A percentile compares a stretch with the other conserved stretches of the same genome.
phyloP scores from a whole-genome alignment of 2,797 vertebrate genomes.

The Cichlasoma orientale region DNA sequence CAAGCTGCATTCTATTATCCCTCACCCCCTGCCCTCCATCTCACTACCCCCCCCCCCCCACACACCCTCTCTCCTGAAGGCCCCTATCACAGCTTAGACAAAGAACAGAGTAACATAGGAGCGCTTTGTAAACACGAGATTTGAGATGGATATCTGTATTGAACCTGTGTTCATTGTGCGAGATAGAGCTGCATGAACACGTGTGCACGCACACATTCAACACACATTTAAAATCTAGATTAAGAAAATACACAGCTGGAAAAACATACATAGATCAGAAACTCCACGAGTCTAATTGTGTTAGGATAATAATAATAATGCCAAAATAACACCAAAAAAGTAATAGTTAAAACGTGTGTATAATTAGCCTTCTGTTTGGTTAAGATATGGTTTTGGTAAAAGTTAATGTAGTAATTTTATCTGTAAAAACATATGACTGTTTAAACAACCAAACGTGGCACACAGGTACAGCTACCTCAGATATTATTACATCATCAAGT shows the following conservation, averaged over 20 bases:
- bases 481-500: too few species aligned
- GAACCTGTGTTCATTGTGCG: slow-evolving; percentile 35
- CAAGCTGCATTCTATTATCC: slow-evolving; percentile 78
- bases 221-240: neutral
- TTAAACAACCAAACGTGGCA: neutral
- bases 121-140: slow-evolving; percentile 63
- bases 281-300: neutral
- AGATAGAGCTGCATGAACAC: slow-evolving; percentile 10
- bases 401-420: neutral
- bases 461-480: too few species aligned
- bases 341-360: too few species aligned
- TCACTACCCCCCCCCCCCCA: slow-evolving; percentile 16
- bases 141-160: slow-evolving; percentile 52
- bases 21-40: slow-evolving; percentile 60
- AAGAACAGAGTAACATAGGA: slow-evolving; percentile 59
- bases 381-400: neutral
- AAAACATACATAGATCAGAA: neutral
- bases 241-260: neutral
- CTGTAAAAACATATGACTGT: neutral
- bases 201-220: neutral
- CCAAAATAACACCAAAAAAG: neutral
- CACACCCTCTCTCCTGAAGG: slow-evolving; percentile 6
- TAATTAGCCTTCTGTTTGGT: neutral
- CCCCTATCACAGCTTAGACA: slow-evolving; percentile 55
- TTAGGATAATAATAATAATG: neutral